Conservation (phyloP, 2,888 invertebrate species). For the Bimastos eiseni region DNA sequence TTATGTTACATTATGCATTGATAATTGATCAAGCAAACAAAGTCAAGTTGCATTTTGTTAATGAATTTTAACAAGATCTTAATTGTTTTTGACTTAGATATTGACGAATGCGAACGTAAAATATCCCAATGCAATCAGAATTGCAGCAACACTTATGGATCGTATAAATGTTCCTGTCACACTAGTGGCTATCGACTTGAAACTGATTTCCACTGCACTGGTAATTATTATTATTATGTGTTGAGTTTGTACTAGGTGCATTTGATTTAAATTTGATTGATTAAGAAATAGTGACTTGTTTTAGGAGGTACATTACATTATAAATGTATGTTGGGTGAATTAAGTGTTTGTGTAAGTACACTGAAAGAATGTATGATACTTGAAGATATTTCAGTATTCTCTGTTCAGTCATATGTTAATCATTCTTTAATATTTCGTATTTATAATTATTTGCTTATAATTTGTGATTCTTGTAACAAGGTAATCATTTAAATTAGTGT, state of each 20-base stretch:
- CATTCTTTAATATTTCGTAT: not conserved
- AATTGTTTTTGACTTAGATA: too few species aligned
- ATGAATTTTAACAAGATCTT: not conserved
- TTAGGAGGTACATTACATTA: not conserved
- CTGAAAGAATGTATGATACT: not conserved
- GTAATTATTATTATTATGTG: not conserved
- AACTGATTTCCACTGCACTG: not conserved
- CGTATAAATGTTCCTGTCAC: not conserved
- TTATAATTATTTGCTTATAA: not conserved
- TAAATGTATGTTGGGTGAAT: not conserved
- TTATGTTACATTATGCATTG: too few species aligned
- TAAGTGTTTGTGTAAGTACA: too few species aligned
- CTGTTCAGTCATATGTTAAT: not conserved
- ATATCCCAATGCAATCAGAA: not conserved
- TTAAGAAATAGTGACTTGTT: not conserved
- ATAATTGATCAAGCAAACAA: too few species aligned
- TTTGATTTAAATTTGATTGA: constrained; percentile 13
- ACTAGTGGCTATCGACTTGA: not conserved
- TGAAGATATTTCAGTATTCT: not conserved
- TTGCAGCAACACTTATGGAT: not conserved
- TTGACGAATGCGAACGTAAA: not conserved
- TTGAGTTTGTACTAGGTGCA: too few species aligned
- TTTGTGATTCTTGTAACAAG: not conserved
- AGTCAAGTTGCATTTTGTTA: not conserved
- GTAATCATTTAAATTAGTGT: not conserved